Evolutionary conservation across 2,113 vertebrate genomes (phyloP), one percentile per base, ranked within the genome.

Genomic region (Ifrita kowaldi): DNA sequence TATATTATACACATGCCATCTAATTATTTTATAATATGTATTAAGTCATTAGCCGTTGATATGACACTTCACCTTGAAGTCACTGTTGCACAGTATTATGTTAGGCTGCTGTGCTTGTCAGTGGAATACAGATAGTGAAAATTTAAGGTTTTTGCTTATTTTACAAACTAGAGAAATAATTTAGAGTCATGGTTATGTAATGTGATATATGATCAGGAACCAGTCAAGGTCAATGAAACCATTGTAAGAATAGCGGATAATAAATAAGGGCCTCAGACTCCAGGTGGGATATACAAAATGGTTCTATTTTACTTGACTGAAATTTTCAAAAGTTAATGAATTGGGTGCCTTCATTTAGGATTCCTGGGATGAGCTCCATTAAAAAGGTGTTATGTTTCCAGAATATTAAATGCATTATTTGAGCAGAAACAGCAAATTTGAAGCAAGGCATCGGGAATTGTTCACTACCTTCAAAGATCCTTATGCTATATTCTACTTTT

Each of bases 151-250:
- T 70, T 93, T 89, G 64, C 73, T 96, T 88, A 47, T 91, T 94
- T 96, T 85, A 84, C 22, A 46, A 68, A 57, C 50, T 50, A 39
- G 63, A 88, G 70, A 74, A 93, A 86, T 93, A 95, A 94, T 85
- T 96, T 82, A 59, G 82, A 94, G 89, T 95, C 90, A 93, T 8
- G 14, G 83, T 96, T 97, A 92, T 87, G 73, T 97, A 96, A 97
- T 88, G 52, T 77, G 91, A 82, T 95, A 69, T 37, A 64, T 56
- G 59, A 88, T 93, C 63, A 74, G 79, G 87, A 91, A 56, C 52
- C 59, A 89, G 79, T 92, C 95, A 96, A 95, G 95, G 95, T 96
- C 95, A 95, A 3, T 67, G 84, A 73, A 85, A 64, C 30, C 18
- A 0, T 53, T 94, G 9, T 86, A 81, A 86, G 95, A 63, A 60